phyloP scores from a whole-genome alignment of 53 echinoderm and acorn worm genomes.

The Henricia sp. region DNA sequence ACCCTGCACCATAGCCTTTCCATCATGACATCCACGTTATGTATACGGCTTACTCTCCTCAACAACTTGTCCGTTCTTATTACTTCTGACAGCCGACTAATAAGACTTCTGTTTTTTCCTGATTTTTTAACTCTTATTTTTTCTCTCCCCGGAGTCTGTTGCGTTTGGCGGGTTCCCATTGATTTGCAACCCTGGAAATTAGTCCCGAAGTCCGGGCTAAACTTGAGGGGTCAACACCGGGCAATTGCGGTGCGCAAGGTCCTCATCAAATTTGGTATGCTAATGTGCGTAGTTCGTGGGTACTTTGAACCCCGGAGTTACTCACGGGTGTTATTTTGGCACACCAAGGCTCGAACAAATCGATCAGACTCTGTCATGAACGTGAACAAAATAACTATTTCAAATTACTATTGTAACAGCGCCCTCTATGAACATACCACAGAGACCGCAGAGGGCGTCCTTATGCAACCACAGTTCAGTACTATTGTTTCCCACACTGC shows the following conservation, averaged over 20 bases:
- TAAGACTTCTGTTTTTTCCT: slow-evolving; percentile 27
- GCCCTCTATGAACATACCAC: too few species aligned
- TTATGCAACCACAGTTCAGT: too few species aligned
- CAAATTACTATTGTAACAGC: too few species aligned
- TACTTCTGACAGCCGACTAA: slow-evolving; percentile 39
- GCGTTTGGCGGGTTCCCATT: slow-evolving; percentile 36
- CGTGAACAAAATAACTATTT: too few species aligned
- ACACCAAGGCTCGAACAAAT: too few species aligned
- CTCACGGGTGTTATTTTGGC: too few species aligned
- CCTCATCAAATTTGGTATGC: slow-evolving; percentile 33
- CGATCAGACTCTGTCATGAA: too few species aligned
- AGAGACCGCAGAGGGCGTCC: too few species aligned
- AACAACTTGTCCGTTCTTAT: slow-evolving; percentile 4
- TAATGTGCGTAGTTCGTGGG: too few species aligned
- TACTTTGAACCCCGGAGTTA: too few species aligned
- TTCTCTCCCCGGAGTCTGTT: slow-evolving; percentile 26
- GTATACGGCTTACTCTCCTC: background rate
- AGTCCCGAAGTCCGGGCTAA: slow-evolving; percentile 17
- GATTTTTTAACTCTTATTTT: background rate
- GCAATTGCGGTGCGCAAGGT: slow-evolving; percentile 3
- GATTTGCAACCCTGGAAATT: slow-evolving; percentile 51
- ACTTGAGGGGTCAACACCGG: slow-evolving; percentile 27
- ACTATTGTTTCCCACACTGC: too few species aligned
- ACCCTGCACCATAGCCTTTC: background rate
- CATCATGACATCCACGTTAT: background rate